These are phyloP conservation scores for Temnothorax unifasciatus DNA, from an alignment of 2,888 invertebrate species.

Conservation along the genomic window DNA sequence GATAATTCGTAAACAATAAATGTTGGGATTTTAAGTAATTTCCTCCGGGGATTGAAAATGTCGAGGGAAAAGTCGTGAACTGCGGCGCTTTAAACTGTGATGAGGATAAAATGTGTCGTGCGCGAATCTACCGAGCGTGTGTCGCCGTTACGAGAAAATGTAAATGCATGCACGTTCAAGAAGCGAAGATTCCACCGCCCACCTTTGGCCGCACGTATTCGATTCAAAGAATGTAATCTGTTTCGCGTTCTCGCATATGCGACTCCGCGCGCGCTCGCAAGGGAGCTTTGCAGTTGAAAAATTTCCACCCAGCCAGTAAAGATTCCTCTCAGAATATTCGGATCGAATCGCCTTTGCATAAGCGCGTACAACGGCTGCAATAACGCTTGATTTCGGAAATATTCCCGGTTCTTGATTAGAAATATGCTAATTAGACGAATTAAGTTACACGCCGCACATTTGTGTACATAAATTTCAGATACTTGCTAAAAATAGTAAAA, in stretches of 20 bases:
- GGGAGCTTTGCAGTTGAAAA: constrained; percentile 50
- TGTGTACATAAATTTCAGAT: background rate
- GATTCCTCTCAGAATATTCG: constrained; percentile 37
- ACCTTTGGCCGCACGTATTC: constrained; percentile 52
- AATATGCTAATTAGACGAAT: constrained; percentile 17
- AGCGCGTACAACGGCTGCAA: constrained; percentile 5
- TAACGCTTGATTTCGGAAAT: constrained; percentile 15
- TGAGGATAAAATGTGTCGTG: constrained; percentile 47
- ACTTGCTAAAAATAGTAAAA: background rate
- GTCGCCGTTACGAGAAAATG: constrained; percentile 51
- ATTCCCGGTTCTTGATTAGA: background rate
- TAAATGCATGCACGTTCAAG: constrained; percentile 52
- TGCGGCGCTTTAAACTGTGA: constrained; percentile 31
- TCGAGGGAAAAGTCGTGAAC: background rate
- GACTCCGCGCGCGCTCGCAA: constrained; percentile 45
- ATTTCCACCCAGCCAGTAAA: constrained; percentile 31
- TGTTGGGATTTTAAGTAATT: background rate
- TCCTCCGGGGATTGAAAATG: background rate
- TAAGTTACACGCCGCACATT: background rate
- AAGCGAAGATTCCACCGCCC: constrained; percentile 52
- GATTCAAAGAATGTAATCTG: constrained; percentile 58
- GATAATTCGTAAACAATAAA: background rate
- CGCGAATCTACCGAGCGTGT: constrained; percentile 40
- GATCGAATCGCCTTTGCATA: constrained; percentile 50
- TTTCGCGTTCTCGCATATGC: constrained; percentile 55